Percentiles rank a stretch among this genome's conserved stretches.
These are phyloP conservation scores for Eubasilissa regina DNA, from an alignment of 1,140 invertebrate genomes.

Conservation along the genomic window DNA sequence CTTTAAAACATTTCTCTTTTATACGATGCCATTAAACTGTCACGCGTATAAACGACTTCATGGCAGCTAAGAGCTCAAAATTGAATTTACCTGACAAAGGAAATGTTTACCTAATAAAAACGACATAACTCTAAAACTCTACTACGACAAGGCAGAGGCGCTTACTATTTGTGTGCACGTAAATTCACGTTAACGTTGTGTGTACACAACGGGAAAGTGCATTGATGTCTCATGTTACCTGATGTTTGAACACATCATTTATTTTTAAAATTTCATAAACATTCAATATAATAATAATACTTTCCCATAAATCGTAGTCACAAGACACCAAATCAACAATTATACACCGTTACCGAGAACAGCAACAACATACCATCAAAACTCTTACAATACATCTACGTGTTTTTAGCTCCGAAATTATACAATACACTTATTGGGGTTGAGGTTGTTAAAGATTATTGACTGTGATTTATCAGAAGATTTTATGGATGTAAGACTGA, in stretches of 20 bases:
- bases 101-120: slow-evolving; percentile 29
- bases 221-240: slow-evolving; percentile 7
- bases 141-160: neutral
- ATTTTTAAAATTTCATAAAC: too few relatives aligned
- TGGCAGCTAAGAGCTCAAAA: slow-evolving; percentile 14
- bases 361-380: too few relatives aligned
- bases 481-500: too few relatives aligned
- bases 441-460: too few relatives aligned
- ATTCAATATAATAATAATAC: too few relatives aligned
- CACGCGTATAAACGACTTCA: slow-evolving; percentile 31
- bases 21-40: slow-evolving; percentile 8
- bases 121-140: slow-evolving; percentile 13
- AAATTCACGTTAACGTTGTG: neutral
- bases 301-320: too few relatives aligned
- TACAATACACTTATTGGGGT: too few relatives aligned
- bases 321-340: too few relatives aligned
- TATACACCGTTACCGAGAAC: too few relatives aligned
- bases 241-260: neutral
- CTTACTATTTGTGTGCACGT: neutral
- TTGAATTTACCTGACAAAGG: slow-evolving; percentile 31
- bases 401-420: too few relatives aligned
- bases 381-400: too few relatives aligned
- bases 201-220: slow-evolving; percentile 10
- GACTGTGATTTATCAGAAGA: too few relatives aligned
- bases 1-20: slow-evolving; percentile 19